These are phyloP conservation scores for Mesocentrotus franciscanus DNA, from an alignment of 53 echinoderm and acorn worm species.

Conservation along the genomic window DNA sequence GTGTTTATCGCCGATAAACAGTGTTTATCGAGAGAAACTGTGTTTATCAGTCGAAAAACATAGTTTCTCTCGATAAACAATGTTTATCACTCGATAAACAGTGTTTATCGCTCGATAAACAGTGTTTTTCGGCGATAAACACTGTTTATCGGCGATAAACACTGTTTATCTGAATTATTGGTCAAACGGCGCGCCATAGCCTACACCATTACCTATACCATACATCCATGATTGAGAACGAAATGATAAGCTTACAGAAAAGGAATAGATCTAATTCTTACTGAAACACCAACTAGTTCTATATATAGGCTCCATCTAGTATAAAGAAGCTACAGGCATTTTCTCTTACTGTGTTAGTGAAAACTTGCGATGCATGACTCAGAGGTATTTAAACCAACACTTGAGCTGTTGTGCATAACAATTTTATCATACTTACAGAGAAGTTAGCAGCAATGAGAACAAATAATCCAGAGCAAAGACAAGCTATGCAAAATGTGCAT, in stretches of 20 bases:
- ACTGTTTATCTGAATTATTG: too few relatives aligned
- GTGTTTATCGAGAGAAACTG: too few relatives aligned
- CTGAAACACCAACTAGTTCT: background rate
- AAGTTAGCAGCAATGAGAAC: background rate
- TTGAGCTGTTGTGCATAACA: background rate
- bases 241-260: background rate
- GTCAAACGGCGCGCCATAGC: too few relatives aligned
- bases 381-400: background rate
- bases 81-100: too few relatives aligned
- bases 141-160: too few relatives aligned
- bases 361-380: background rate
- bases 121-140: too few relatives aligned
- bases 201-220: background rate
- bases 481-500: background rate
- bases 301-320: background rate
- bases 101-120: too few relatives aligned
- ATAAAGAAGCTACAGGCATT: background rate
- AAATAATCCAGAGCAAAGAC: background rate
- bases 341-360: background rate
- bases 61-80: too few relatives aligned
- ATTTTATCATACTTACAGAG: slow-evolving; percentile 17
- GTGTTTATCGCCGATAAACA: too few relatives aligned
- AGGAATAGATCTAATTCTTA: background rate
- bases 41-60: too few relatives aligned
- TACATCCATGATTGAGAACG: background rate